Percentiles rank a stretch among this genome's conserved stretches.
Conservation (phyloP, 2,113 vertebrate genomes). For the Atherinomorus stipes region DNA sequence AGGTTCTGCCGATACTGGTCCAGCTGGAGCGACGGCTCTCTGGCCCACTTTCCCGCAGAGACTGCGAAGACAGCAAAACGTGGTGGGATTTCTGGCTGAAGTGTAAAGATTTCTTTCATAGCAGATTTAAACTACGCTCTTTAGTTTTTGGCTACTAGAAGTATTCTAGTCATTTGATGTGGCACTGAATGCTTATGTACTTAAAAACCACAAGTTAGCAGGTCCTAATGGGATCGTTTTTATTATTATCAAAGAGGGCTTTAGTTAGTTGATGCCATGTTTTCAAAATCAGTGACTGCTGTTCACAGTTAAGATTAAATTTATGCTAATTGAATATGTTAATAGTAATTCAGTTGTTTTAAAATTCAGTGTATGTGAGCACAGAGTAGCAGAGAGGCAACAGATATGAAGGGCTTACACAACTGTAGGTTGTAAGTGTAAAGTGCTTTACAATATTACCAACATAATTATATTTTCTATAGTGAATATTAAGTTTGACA, state of each 20-base stretch:
- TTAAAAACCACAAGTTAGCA: no score
- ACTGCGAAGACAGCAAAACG: slow-evolving; percentile 44
- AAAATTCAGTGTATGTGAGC: background rate
- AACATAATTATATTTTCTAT: background rate
- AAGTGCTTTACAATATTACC: background rate
- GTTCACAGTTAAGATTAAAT: no score
- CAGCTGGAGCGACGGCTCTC: slow-evolving; percentile 96
- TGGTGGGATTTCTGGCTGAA: background rate
- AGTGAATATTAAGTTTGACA: no score
- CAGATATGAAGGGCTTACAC: background rate
- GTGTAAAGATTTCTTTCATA: background rate
- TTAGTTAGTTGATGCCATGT: no score
- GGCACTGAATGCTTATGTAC: no score
- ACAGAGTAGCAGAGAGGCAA: background rate
- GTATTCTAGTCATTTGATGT: background rate
- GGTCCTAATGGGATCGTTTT: no score
- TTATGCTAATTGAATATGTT: no score
- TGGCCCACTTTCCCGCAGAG: slow-evolving; percentile 80
- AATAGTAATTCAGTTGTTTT: no score
- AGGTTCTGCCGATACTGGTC: slow-evolving; percentile 91
- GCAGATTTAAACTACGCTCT: no score
- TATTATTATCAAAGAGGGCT: no score
- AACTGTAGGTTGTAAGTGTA: background rate
- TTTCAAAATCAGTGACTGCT: no score
- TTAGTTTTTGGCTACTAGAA: background rate